A percentile compares a stretch with the other conserved stretches of the same genome.
These are phyloP conservation scores for Bos indicus DNA, from an alignment of 2,113 vertebrate genomes.

Conservation along the genomic window DNA sequence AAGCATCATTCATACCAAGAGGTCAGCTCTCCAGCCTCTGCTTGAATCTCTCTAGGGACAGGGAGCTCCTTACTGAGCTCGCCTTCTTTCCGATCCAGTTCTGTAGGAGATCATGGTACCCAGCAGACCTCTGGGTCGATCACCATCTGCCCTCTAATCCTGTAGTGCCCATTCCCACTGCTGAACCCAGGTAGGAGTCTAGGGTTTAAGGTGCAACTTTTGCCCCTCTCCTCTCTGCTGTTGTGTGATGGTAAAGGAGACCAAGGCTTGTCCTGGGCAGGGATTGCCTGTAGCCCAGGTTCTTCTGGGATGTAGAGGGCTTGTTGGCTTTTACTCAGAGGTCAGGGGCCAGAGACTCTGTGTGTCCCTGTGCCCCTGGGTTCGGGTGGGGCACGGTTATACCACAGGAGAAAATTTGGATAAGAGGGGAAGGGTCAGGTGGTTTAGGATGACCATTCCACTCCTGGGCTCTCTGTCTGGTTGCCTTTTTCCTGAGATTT, in stretches of 20 bases:
- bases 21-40: not conserved
- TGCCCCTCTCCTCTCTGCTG: not conserved
- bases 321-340: not conserved
- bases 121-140: not conserved
- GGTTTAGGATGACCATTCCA: not conserved
- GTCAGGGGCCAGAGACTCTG: not conserved
- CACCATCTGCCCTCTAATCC: not conserved
- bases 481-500: not conserved
- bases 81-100: not conserved
- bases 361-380: not conserved
- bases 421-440: not conserved
- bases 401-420: not conserved
- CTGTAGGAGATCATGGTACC: not conserved
- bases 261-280: not conserved
- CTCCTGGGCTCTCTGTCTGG: not conserved
- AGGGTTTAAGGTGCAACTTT: not conserved
- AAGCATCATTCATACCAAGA: not conserved
- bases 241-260: not conserved
- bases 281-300: not conserved
- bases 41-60: not conserved
- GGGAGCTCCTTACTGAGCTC: not conserved
- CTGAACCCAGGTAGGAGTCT: not conserved
- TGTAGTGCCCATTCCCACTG: not conserved
- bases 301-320: not conserved
- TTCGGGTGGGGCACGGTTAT: fast-evolving